Evolutionary conservation across 2,113 vertebrate genomes (phyloP).

Genomic region (Gavialis gangeticus): DNA sequence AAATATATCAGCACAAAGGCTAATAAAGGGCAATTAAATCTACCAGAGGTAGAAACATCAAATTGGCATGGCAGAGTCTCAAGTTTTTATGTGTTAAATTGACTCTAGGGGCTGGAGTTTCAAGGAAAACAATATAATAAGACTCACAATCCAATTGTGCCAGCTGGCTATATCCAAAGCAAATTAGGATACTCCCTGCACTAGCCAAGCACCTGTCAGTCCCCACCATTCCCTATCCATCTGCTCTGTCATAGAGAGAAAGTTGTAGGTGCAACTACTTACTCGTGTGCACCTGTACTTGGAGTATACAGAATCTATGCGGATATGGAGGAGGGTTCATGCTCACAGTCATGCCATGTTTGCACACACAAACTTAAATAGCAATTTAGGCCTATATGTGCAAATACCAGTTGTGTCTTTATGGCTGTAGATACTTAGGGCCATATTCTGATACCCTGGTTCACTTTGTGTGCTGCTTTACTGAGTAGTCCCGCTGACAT

Average conservation of each 20-base stretch:
- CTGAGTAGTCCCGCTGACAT: background rate
- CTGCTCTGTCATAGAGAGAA: rapidly evolving
- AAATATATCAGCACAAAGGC: no score
- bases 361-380: background rate
- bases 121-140: rapidly evolving
- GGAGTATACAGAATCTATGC: no score
- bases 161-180: rapidly evolving
- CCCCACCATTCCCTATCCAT: rapidly evolving
- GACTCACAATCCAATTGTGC: background rate
- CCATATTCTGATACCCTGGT: constrained; percentile 32
- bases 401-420: background rate
- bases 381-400: background rate
- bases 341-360: background rate
- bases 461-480: constrained; percentile 2
- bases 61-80: no score
- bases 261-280: rapidly evolving
- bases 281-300: rapidly evolving
- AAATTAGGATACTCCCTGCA: rapidly evolving
- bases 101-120: background rate
- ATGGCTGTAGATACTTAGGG: constrained; percentile 15
- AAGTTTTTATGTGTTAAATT: background rate
- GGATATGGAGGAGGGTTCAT: no score
- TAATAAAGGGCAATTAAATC: no score
- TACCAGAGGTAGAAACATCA: no score
- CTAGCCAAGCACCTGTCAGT: rapidly evolving